Conservation (phyloP, 2,888 invertebrate species). For the Seladonia tumulorum region DNA sequence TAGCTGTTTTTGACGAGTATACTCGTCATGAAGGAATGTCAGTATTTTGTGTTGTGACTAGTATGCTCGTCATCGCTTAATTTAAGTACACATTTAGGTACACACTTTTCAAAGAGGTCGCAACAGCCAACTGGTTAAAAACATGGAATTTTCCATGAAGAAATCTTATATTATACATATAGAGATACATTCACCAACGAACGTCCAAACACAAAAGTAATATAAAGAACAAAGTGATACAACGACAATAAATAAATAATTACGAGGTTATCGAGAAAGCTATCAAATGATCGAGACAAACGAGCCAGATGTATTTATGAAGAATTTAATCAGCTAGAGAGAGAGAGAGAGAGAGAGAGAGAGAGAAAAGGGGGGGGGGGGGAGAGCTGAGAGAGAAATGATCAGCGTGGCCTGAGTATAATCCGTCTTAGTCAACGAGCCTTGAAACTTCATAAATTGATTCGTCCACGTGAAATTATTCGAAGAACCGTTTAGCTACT, state of each 20-base stretch:
- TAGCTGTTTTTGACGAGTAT: too few species aligned
- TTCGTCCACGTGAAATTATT: constrained; percentile 66
- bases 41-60: too few species aligned
- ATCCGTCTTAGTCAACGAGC: constrained; percentile 46
- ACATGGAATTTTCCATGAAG: background rate
- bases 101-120: too few species aligned
- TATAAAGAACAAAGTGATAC: background rate
- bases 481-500: constrained; percentile 50
- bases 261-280: background rate
- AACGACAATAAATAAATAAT: constrained; percentile 4
- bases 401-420: constrained; percentile 20
- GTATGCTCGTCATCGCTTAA: too few species aligned
- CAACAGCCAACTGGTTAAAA: background rate
- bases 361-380: too few species aligned
- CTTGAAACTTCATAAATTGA: constrained; percentile 56
- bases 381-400: constrained; percentile 21
- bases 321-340: constrained; percentile 45
- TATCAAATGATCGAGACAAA: constrained; percentile 7
- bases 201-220: background rate
- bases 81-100: too few species aligned
- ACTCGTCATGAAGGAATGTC: too few species aligned
- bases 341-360: too few species aligned
- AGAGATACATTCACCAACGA: background rate
- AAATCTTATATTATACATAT: background rate
- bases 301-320: constrained; percentile 22